Evolutionary conservation across 2,797 vertebrate species (phyloP), one percentile per base, ranked within the genome.

Genomic region (Chaunax sp.): DNA sequence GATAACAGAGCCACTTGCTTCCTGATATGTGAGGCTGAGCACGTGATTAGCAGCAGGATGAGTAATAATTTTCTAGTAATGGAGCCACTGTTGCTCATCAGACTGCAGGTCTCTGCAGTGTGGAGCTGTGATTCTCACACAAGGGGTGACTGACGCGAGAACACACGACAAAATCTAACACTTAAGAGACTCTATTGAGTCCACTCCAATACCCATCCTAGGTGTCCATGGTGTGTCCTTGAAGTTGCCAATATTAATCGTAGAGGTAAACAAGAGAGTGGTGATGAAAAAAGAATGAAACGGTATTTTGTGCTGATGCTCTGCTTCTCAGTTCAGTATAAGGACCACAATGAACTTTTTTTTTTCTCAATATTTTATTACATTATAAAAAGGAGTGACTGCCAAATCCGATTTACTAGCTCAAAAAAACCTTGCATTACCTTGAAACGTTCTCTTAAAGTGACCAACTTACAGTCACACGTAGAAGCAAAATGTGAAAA

Each of bases 71-170:
- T 56, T 64, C 9, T 7, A 57, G 78, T 75, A 85, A 88, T 62
- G 57, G 78, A 87, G 67, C 67, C 80, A 76, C 75, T 35, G 72
- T 77, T 80, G 74, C 75, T 84, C 81, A 71, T 77, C 61, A 64
- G 60, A 53, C 56, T 23, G 19, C 8, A 3, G 57, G 64, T 22
- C 25, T 75, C 66, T 59, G 64, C 67, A 68, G 56, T 4, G 8
- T 33, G 44, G 55, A 58, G 54, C 69, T 67, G 54, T 44, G 65
- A 80, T 57, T 46, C 61, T 60, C 59, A 61, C 59, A 50, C 51
- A 53, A 61, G 71, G 71, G 64, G 64, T 74, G 51, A 69, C 74
- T 50, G 69, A 52, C 15, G 16, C 40, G 77, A 74, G 74, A 73
- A 78, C 47, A 51, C 66, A 38, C 35, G 38, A 52, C 63, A 72